A percentile compares a stretch with the other conserved stretches of the same genome.
These are phyloP conservation scores for Spicauda simplicius DNA, from an alignment of 2,888 invertebrate genomes.

Conservation along the genomic window DNA sequence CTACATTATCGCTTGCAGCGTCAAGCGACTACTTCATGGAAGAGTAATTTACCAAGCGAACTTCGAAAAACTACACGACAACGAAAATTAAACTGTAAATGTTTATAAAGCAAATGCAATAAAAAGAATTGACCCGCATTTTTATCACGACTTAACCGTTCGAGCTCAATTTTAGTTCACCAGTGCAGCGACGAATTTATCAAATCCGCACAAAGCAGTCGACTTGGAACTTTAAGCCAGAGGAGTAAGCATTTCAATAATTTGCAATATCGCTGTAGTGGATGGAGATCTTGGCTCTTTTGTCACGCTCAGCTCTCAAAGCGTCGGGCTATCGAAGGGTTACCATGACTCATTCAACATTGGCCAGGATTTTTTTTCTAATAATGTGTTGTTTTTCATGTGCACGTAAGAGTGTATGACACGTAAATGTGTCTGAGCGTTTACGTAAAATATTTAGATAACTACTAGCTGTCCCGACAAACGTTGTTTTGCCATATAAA, in stretches of 20 bases:
- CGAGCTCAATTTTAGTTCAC: conserved; percentile 21
- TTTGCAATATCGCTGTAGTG: conserved; percentile 32
- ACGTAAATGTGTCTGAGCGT: too few species aligned
- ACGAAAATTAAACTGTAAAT: background rate
- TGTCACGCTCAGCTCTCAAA: conserved; percentile 23
- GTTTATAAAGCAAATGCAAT: background rate
- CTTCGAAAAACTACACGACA: background rate
- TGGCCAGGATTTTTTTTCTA: background rate
- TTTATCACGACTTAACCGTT: conserved; percentile 5
- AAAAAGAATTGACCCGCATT: conserved; percentile 1
- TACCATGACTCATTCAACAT: background rate
- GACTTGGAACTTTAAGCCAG: conserved; percentile 20
- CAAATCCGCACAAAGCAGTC: conserved; percentile 9
- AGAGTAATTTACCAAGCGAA: background rate
- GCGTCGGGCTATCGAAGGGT: conserved; percentile 7
- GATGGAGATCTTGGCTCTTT: conserved; percentile 18
- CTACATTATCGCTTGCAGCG: too few species aligned
- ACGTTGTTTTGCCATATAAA: too few species aligned
- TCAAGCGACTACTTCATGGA: too few species aligned
- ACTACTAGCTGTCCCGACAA: too few species aligned
- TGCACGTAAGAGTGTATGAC: too few species aligned
- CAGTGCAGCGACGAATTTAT: conserved; percentile 16
- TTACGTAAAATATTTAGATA: too few species aligned
- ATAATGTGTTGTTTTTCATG: too few species aligned
- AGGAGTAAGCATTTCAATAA: conserved; percentile 30